Percentiles rank a stretch among this genome's conserved stretches.
Conservation (phyloP, 2,888 invertebrate species). For the Choristoneura rosaceana region DNA sequence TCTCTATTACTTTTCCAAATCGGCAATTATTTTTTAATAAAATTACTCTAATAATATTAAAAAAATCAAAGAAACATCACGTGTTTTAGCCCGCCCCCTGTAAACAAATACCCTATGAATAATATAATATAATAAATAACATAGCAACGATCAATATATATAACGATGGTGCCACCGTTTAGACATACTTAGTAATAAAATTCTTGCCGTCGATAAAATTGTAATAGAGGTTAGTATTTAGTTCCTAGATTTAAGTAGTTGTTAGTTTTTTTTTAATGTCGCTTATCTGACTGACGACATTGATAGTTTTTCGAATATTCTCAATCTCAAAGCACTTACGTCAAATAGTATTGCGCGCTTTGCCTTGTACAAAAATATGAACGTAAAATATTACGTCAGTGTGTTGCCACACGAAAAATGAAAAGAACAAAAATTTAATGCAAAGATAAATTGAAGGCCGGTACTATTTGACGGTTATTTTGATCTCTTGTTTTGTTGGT, state of each 20-base stretch:
- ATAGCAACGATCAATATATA: background rate
- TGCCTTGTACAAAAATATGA: too few species aligned
- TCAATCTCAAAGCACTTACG: too few species aligned
- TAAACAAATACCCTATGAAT: background rate
- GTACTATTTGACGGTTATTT: background rate
- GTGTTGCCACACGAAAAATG: too few species aligned
- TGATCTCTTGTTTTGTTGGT: background rate
- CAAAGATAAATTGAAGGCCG: background rate
- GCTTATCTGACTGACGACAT: background rate
- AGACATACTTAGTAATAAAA: background rate
- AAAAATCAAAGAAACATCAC: too few species aligned
- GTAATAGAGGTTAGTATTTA: conserved; percentile 8
- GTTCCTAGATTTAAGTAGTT: background rate
- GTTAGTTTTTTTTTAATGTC: conserved; percentile 3
- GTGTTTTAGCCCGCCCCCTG: too few species aligned
- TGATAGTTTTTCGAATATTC: background rate
- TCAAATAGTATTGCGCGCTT: too few species aligned
- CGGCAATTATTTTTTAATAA: too few species aligned
- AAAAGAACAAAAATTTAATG: too few species aligned
- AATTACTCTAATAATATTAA: too few species aligned
- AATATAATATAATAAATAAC: background rate
- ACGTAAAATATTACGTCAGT: too few species aligned
- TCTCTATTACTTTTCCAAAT: background rate
- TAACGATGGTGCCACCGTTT: background rate
- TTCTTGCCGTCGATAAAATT: background rate